phyloP scores from a whole-genome alignment of 1,140 invertebrate species.

The Mycetomoellerius zeteki region DNA sequence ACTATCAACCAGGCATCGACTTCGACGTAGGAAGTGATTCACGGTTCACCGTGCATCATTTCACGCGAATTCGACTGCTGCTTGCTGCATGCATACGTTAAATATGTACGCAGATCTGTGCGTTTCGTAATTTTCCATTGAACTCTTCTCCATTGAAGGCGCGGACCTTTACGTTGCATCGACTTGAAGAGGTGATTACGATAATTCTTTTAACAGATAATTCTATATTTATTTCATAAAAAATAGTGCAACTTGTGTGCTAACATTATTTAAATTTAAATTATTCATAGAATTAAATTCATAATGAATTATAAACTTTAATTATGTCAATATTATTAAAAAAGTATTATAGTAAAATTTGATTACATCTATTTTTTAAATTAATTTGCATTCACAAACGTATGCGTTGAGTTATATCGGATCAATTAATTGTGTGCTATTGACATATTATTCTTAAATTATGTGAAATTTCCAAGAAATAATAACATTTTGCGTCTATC shows the following conservation, averaged over 20 bases:
- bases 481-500: constrained; percentile 1
- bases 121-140: constrained; percentile 66
- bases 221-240: constrained; percentile 16
- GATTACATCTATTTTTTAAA: neutral
- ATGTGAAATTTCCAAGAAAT: constrained; percentile 23
- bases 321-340: neutral
- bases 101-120: constrained; percentile 48
- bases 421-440: constrained; percentile 17
- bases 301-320: neutral
- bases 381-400: neutral
- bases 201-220: constrained; percentile 25
- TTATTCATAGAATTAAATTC: neutral
- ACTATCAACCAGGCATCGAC: constrained; percentile 76
- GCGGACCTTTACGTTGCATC: neutral
- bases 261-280: neutral
- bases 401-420: neutral
- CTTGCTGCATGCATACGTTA: constrained; percentile 58
- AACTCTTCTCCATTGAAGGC: neutral
- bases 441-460: neutral
- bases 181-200: neutral
- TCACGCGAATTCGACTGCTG: constrained; percentile 61
- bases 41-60: constrained; percentile 78
- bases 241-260: neutral
- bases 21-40: constrained; percentile 78
- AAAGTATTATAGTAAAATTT: neutral